Evolutionary conservation across 2,888 invertebrate species (phyloP), one percentile per base, ranked within the genome.

Genomic region (Scaptodrosophila latifasciaeformis): DNA sequence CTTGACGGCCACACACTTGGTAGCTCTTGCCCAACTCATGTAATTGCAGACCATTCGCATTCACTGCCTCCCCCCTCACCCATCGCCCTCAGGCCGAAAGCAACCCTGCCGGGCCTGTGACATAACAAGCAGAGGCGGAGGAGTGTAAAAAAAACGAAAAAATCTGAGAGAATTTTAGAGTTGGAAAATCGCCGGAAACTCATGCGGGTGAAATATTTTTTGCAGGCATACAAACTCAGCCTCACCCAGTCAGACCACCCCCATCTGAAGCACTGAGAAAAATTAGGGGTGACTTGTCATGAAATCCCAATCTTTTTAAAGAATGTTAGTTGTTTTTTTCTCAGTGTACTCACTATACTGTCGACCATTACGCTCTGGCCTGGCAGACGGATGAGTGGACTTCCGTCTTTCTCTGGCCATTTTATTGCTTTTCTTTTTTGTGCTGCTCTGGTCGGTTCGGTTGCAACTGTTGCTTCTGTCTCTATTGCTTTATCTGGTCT

Each of bases 391-490:
- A n/a, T n/a, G n/a, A n/a, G n/a, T n/a, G n/a, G n/a, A n/a, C n/a
- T n/a, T n/a, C 24, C 24, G 4, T 24, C 24, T 3, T 24, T 7
- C 24, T 24, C 24, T n/a, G n/a, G n/a, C n/a, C n/a, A n/a, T 31
- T 13, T 30, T 45, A 19, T 35, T 54, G n/a, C 39, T 39, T 1
- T 17, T 17, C 19, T 37, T n/a, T 37, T 45, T 43, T 30, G n/a
- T 30, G 44, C 10, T 15, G 31, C n/a, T 17, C 44, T 45, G 35
- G 45, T 44, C 7, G 29, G 42, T 30, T 43, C 43, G 31, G 31
- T 15, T 52, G 77, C 65, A 72, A 72, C 72, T 63, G 72, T 75
- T 75, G 75, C 78, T 79, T 70, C 70, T 64, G 61, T 43, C 44
- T 40, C 12, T 31, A 18, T 31, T 18, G 45, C 45, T 54, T 17